Evolutionary conservation across 2,113 vertebrate genomes (phyloP), one percentile per base, ranked within the genome.

Genomic region (Corvus cornix): DNA sequence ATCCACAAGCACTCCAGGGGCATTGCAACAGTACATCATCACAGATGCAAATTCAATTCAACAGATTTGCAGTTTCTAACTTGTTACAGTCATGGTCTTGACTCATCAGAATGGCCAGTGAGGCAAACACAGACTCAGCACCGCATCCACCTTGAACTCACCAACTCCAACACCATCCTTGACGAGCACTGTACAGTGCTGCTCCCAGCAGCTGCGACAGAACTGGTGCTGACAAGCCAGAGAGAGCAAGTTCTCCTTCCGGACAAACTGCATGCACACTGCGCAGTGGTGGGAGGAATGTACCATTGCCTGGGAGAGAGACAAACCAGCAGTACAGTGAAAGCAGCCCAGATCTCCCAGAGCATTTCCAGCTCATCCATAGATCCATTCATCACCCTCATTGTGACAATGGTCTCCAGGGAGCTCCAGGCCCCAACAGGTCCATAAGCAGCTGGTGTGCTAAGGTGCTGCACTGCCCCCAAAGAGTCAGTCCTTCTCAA

Each of bases 201-300:
- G 99, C 97, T 99, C 99, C 99, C 99, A 99, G 98, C 99, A 99
- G 98, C 98, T 99, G 97, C 99, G 99, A 96, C 99, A 99, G 97
- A 99, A 99, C 96, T 98, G 99, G 97, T 99, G 99, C 98, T 99
- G 99, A 96, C 99, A 99, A 87, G 99, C 98, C 97, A 99, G 97
- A 49, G 99, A 98, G 85, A 99, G 98, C 80, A 99, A 97, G 70
- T 98, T 98, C 90, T 99, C 99, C 98, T 99, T 99, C 87, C 99
- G 98, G 78, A 99, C 99, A 80, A 98, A 98, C 98, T 99, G 99
- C 98, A 99, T 99, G 97, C 99, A 99, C 90, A 99, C 99, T 6
- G 99, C 99, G 37, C 99, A 99, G 96, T 99, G 99, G 97, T 98
- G 98, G 96, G 98, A 98, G 90, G 99, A 98, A 97, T 99, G 98